Percentiles rank a stretch among this genome's conserved stretches.
Evolutionary conservation across 2,797 vertebrate genomes (phyloP).

Genomic region (Gymnopithys bicolor): DNA sequence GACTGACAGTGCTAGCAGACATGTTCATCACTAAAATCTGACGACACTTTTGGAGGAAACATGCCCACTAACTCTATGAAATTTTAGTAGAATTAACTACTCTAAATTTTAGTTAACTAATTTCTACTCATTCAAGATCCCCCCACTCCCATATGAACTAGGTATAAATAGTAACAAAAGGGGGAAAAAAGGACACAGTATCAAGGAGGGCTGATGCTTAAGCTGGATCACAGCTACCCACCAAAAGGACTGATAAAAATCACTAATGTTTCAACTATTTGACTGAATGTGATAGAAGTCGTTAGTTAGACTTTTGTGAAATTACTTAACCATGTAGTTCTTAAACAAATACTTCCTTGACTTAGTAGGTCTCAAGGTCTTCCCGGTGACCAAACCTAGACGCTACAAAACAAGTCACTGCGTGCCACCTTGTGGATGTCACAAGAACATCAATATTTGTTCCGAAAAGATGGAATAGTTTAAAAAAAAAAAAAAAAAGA

Average conservation of each 20-base stretch:
- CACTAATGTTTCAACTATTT: not conserved
- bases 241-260: not conserved
- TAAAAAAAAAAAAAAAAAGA: no score
- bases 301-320: not conserved
- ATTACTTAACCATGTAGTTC: not conserved
- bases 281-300: not conserved
- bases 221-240: not conserved
- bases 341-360: not conserved
- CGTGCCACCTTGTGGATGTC: constrained; percentile 32
- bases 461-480: not conserved
- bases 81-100: not conserved
- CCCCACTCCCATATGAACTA: not conserved
- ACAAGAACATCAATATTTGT: not conserved
- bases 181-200: not conserved
- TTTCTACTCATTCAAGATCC: not conserved
- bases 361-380: not conserved
- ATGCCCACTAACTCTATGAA: not conserved
- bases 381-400: not conserved
- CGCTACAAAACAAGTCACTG: not conserved
- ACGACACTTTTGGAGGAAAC: not conserved
- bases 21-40: not conserved
- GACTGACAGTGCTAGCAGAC: not conserved
- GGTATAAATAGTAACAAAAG: not conserved
- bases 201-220: not conserved
- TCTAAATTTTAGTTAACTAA: not conserved